Evolutionary conservation across 2,113 vertebrate genomes (phyloP).

Genomic region (Myotis lucifugus): DNA sequence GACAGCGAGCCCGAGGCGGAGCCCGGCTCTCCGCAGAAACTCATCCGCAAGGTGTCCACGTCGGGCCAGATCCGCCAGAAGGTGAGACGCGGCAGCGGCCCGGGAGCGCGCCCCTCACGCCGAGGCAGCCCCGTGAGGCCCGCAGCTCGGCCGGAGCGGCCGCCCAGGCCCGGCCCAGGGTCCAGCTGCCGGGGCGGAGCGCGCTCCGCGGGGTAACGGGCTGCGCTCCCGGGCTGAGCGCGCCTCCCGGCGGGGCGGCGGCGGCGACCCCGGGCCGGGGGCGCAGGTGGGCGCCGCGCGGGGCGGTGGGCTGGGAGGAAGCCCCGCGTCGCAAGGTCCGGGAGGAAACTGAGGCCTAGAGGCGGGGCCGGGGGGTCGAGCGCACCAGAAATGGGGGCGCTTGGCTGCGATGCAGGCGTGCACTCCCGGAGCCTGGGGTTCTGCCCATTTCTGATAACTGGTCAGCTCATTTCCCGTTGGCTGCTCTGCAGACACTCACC

Average conservation of each 20-base stretch:
- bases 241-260: not conserved
- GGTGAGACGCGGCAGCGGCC: slow-evolving; percentile 85
- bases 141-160: slow-evolving; percentile 66
- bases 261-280: not conserved
- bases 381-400: not conserved
- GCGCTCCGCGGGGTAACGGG: not conserved
- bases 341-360: slow-evolving; percentile 42
- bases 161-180: slow-evolving; percentile 50
- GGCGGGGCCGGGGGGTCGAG: not conserved
- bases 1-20: slow-evolving; percentile 97
- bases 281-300: slow-evolving; percentile 45
- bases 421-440: not conserved
- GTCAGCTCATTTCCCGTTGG: not conserved
- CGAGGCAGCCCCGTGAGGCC: slow-evolving; percentile 71
- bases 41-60: slow-evolving; percentile 96
- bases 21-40: slow-evolving; percentile 94
- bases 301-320: not conserved
- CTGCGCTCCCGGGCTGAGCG: not conserved
- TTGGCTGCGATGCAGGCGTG: not conserved
- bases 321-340: not conserved
- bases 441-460: not conserved
- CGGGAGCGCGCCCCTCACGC: slow-evolving; percentile 72
- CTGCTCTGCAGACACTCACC: not conserved
- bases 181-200: not conserved
- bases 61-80: slow-evolving; percentile 97